A percentile compares a stretch with the other conserved stretches of the same genome.
Conservation (phyloP, 2,888 invertebrate species). For the Caenorhabditis uteleia region DNA sequence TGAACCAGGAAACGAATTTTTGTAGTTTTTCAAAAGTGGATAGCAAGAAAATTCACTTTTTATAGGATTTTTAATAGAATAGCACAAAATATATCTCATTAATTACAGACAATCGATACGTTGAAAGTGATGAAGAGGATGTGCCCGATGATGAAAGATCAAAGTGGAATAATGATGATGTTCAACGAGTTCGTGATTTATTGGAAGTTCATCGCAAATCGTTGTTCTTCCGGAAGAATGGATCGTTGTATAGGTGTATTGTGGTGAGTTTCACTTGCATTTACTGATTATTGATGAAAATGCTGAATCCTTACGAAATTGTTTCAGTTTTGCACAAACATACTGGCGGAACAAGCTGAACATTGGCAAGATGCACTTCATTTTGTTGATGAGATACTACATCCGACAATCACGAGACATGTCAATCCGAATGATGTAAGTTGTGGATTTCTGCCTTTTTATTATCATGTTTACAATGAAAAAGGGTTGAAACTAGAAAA, state of each 20-base stretch:
- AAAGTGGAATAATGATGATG: constrained; percentile 13
- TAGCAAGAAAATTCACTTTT: too few species aligned
- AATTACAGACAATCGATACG: not conserved
- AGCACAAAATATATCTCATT: too few species aligned
- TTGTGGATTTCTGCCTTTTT: too few species aligned
- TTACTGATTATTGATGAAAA: not conserved
- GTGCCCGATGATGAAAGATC: constrained; percentile 5
- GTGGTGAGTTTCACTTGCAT: too few species aligned
- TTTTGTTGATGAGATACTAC: constrained; percentile 32
- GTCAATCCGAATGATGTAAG: constrained; percentile 32
- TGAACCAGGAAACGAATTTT: too few species aligned
- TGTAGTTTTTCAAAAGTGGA: too few species aligned
- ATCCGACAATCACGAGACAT: constrained; percentile 20
- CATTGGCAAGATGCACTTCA: not conserved
- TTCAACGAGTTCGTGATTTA: constrained; percentile 4
- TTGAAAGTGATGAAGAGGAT: constrained; percentile 38
- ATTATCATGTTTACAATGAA: too few species aligned
- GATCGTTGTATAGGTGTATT: constrained; percentile 20
- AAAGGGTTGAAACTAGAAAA: too few species aligned
- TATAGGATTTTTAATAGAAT: too few species aligned
- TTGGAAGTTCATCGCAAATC: constrained; percentile 9
- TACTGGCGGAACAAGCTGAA: constrained; percentile 2
- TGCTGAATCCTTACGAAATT: not conserved
- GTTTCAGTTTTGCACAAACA: constrained; percentile 17
- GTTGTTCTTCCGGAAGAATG: constrained; percentile 24